phyloP scores from a whole-genome alignment of 2,797 vertebrate species.

The Peromyscus melanophrys region DNA sequence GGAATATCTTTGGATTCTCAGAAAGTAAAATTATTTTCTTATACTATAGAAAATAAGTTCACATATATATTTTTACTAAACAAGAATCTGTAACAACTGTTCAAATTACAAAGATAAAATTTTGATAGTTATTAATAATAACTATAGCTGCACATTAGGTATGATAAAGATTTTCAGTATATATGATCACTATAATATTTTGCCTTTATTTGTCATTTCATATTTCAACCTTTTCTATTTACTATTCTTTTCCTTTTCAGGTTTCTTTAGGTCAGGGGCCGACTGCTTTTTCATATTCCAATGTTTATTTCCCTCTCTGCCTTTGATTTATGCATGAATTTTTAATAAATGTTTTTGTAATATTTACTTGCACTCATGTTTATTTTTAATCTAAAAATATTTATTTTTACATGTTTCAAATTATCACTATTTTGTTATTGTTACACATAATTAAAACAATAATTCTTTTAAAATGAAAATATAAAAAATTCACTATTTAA shows the following conservation, averaged over 20 bases:
- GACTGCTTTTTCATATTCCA: background rate
- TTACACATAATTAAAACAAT: background rate
- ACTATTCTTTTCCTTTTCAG: background rate
- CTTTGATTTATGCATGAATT: background rate
- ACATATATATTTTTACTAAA: background rate
- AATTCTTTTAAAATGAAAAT: background rate
- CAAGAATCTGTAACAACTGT: background rate
- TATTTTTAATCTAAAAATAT: background rate
- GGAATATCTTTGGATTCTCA: background rate
- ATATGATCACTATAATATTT: background rate
- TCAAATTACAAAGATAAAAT: background rate
- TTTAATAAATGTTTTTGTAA: background rate
- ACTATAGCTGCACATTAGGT: background rate
- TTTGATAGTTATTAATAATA: background rate
- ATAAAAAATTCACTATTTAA: background rate
- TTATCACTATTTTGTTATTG: background rate
- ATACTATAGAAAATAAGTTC: background rate
- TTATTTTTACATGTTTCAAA: background rate
- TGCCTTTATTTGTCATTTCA: background rate
- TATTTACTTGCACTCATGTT: background rate
- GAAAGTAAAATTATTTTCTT: background rate
- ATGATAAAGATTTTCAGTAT: background rate
- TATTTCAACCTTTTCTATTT: background rate
- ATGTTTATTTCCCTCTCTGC: too few relatives aligned
- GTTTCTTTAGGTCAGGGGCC: background rate